Conservation (phyloP, 2,888 invertebrate species). For the Melinopterus prodromus region DNA sequence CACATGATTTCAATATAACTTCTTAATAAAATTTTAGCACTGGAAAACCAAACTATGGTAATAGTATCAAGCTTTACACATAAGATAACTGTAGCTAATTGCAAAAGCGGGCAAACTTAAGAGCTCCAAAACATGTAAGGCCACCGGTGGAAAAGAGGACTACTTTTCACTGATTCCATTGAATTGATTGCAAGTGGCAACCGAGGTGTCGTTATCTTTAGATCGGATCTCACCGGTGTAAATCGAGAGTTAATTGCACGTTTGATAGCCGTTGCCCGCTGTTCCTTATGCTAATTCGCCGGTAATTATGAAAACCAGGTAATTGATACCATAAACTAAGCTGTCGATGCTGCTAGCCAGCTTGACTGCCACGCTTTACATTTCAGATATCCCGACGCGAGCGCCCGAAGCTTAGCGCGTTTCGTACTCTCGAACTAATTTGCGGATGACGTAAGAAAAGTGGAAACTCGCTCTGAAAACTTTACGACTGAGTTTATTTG, state of each 20-base stretch:
- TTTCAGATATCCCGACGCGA: not conserved
- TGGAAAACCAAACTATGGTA: no score
- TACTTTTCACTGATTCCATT: not conserved
- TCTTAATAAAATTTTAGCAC: no score
- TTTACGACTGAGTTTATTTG: not conserved
- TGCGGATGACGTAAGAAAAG: not conserved
- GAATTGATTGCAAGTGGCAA: constrained; percentile 4
- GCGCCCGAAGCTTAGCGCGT: not conserved
- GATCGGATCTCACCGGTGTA: not conserved
- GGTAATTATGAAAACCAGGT: not conserved
- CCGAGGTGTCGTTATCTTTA: not conserved
- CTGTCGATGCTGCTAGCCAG: not conserved
- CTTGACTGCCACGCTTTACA: not conserved
- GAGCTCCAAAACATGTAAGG: not conserved
- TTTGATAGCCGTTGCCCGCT: not conserved
- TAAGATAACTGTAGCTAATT: not conserved
- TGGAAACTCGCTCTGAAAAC: not conserved
- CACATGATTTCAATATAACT: no score
- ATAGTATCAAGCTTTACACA: no score
- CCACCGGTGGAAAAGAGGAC: not conserved
- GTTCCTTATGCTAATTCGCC: constrained; percentile 4
- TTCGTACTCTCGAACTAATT: not conserved
- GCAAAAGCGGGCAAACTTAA: not conserved
- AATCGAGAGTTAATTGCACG: not conserved
- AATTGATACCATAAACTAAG: constrained; percentile 4